These are phyloP conservation scores for Masticophis lateralis DNA, from an alignment of 2,797 vertebrate species.

Conservation along the genomic window DNA sequence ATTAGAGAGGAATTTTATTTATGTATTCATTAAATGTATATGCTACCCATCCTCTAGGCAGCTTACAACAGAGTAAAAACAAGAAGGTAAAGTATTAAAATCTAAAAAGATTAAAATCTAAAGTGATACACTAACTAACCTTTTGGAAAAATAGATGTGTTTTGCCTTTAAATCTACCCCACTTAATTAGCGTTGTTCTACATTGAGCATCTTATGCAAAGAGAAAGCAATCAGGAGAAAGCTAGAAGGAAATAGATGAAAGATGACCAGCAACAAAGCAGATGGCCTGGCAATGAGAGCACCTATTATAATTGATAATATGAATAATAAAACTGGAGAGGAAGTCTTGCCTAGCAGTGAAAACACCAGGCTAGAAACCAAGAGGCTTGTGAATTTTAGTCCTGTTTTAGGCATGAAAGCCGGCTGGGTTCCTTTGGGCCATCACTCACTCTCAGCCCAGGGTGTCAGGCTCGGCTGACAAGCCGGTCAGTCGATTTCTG, in stretches of 20 bases:
- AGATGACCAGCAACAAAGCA: background rate
- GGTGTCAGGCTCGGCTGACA: background rate
- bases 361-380: background rate
- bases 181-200: background rate
- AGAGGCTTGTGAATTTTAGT: background rate
- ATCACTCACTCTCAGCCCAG: background rate
- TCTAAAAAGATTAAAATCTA: no score
- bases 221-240: background rate
- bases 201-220: background rate
- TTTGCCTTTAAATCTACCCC: background rate
- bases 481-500: background rate
- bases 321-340: background rate
- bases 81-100: no score
- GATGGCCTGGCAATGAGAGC: background rate
- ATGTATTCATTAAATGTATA: no score
- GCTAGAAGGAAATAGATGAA: background rate
- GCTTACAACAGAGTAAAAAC: no score
- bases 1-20: background rate
- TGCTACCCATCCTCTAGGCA: no score
- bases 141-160: background rate
- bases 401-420: background rate
- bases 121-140: background rate
- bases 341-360: background rate
- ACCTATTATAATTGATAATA: background rate
- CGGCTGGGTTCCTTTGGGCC: background rate